These are phyloP conservation scores for Atethmia centrago DNA, from an alignment of 2,888 invertebrate genomes.

Conservation along the genomic window DNA sequence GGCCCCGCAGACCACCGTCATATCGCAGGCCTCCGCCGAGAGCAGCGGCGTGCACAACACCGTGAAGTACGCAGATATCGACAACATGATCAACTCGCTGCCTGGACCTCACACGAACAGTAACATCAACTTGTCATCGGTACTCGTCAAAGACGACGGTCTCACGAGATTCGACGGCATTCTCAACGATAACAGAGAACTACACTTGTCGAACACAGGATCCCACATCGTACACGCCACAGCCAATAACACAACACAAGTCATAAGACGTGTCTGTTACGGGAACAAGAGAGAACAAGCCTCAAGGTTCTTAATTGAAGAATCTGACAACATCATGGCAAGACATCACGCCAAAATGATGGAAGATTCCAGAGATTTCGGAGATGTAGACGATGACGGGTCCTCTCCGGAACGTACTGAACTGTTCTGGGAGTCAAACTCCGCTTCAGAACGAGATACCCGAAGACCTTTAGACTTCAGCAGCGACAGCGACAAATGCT, in stretches of 20 bases:
- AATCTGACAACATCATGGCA: conserved; percentile 77
- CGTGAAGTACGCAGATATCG: conserved; percentile 82
- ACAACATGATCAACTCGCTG: conserved; percentile 82
- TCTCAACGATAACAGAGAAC: conserved; percentile 80
- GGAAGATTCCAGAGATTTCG: conserved; percentile 81
- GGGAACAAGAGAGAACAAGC: conserved; percentile 77
- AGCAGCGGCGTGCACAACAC: conserved; percentile 69
- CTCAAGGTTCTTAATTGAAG: conserved; percentile 78
- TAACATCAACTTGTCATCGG: conserved; percentile 78
- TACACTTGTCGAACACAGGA: conserved; percentile 80
- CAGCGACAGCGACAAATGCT: conserved; percentile 88
- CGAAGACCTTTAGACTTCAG: conserved; percentile 83
- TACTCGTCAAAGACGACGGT: conserved; percentile 82
- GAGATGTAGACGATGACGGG: conserved; percentile 79
- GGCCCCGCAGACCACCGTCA: conserved; percentile 84
- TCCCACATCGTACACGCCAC: conserved; percentile 84
- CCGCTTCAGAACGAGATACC: conserved; percentile 81
- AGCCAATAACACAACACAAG: conserved; percentile 84
- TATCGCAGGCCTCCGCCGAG: conserved; percentile 82
- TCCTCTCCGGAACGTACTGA: conserved; percentile 85
- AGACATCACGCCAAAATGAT: conserved; percentile 81
- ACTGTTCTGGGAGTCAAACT: conserved; percentile 87
- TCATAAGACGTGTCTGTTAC: conserved; percentile 84
- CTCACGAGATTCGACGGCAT: conserved; percentile 82
- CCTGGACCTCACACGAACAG: conserved; percentile 69